Percentiles rank a stretch among this genome's conserved stretches.
These are phyloP conservation scores for Plecotus auritus DNA, from an alignment of 2,113 vertebrate species.

Conservation along the genomic window DNA sequence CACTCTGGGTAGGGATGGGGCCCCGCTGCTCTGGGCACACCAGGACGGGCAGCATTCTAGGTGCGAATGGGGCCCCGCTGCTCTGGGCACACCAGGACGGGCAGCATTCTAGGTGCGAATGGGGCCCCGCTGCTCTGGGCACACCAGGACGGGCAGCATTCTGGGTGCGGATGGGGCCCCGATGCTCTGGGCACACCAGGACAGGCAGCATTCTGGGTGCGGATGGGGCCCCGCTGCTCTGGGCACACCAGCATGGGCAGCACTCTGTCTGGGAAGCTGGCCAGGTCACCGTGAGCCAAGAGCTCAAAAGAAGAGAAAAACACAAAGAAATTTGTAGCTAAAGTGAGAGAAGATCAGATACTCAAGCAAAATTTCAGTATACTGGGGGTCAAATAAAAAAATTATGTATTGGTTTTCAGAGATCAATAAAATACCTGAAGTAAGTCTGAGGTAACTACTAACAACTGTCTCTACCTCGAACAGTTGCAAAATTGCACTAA, in stretches of 20 bases:
- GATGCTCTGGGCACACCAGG: fast-evolving
- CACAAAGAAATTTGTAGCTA: background rate
- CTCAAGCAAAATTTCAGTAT: background rate
- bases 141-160: too few species aligned
- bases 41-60: fast-evolving
- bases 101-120: too few species aligned
- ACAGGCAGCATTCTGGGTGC: background rate
- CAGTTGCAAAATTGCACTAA: background rate
- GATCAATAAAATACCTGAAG: background rate
- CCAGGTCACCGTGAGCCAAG: background rate
- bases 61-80: too few species aligned
- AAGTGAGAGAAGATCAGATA: background rate
- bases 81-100: too few species aligned
- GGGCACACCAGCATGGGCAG: background rate
- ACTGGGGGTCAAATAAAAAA: background rate
- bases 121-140: too few species aligned
- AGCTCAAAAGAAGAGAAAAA: background rate
- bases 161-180: fast-evolving
- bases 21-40: too few species aligned
- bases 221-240: too few species aligned
- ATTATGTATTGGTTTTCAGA: background rate
- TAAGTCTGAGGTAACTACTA: background rate
- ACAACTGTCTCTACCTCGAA: background rate
- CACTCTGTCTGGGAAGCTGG: background rate
- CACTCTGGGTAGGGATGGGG: fast-evolving